Evolutionary conservation across 2,888 invertebrate genomes (phyloP).

Genomic region (Drosophila formosana): DNA sequence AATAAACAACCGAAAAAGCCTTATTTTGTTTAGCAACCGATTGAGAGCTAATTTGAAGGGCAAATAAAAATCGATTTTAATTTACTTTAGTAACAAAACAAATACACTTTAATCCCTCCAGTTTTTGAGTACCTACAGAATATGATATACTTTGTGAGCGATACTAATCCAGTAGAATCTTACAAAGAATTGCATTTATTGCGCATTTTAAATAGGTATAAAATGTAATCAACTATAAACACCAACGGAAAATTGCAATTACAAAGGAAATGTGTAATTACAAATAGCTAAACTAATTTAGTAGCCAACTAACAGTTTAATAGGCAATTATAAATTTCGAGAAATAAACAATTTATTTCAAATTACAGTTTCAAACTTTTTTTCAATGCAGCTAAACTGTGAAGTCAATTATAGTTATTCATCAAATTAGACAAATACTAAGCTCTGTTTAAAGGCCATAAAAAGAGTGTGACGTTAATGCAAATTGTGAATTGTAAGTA

Average conservation of each 20-base stretch:
- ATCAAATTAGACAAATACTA: not conserved
- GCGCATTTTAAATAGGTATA: not conserved
- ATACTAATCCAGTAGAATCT: not conserved
- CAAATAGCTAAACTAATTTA: not conserved
- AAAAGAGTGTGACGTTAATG: constrained; percentile 22
- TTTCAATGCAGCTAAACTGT: not conserved
- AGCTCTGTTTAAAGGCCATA: not conserved
- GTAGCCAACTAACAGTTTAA: not conserved
- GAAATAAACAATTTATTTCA: not conserved
- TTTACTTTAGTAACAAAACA: too few relatives aligned
- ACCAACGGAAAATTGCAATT: not conserved
- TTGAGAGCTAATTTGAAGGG: too few relatives aligned
- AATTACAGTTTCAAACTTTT: not conserved
- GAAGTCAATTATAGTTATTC: not conserved
- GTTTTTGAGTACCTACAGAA: not conserved
- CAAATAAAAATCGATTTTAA: too few relatives aligned
- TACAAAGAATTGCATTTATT: not conserved
- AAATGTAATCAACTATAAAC: not conserved
- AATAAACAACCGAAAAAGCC: too few relatives aligned
- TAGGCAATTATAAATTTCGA: constrained; percentile 1
- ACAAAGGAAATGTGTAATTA: not conserved
- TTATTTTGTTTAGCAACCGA: too few relatives aligned
- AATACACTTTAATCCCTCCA: too few relatives aligned
- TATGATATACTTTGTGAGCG: not conserved
- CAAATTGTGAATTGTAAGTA: constrained; percentile 18